Percentiles rank a stretch among this genome's conserved stretches.
These are phyloP conservation scores for Ageneiosus marmoratus DNA, from an alignment of 2,113 vertebrate genomes.

Conservation along the genomic window DNA sequence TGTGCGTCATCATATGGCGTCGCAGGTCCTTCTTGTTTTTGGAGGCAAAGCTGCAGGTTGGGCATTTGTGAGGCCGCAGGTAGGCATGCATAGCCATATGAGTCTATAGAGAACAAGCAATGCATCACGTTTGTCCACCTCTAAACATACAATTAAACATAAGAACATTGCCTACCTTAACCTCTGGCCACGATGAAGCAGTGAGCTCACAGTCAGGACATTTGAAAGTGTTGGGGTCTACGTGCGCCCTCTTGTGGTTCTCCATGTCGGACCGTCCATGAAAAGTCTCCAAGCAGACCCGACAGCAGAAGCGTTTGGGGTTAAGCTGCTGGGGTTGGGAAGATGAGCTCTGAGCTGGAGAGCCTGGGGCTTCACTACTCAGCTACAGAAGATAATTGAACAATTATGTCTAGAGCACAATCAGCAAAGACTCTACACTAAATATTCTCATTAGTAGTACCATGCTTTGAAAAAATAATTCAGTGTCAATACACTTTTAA, in stretches of 20 bases:
- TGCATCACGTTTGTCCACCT: not conserved
- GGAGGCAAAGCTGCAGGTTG: conserved; percentile 93
- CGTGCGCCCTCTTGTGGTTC: conserved; percentile 95
- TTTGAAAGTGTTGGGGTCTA: conserved; percentile 88
- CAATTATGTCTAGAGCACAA: not conserved
- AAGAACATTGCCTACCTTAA: conserved; percentile 67
- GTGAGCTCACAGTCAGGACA: conserved; percentile 91
- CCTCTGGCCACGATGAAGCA: conserved; percentile 85
- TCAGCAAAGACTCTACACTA: not conserved
- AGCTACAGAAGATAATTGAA: conserved; percentile 62
- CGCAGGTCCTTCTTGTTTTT: conserved; percentile 98
- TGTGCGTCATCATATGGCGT: conserved; percentile 93
- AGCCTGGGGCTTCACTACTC: conserved; percentile 77
- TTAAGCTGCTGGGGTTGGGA: conserved; percentile 64
- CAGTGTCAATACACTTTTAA: not conserved
- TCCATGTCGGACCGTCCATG: conserved; percentile 95
- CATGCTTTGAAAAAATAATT: not conserved
- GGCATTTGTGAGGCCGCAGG: conserved; percentile 93
- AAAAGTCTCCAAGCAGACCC: conserved; percentile 91
- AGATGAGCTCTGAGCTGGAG: conserved; percentile 64
- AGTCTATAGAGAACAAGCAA: conserved; percentile 63
- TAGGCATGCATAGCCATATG: conserved; percentile 91
- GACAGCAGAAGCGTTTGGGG: conserved; percentile 92
- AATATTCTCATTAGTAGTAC: not conserved
- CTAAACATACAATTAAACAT: not conserved